phyloP scores from a whole-genome alignment of 1,140 invertebrate species.

The Apis florea region DNA sequence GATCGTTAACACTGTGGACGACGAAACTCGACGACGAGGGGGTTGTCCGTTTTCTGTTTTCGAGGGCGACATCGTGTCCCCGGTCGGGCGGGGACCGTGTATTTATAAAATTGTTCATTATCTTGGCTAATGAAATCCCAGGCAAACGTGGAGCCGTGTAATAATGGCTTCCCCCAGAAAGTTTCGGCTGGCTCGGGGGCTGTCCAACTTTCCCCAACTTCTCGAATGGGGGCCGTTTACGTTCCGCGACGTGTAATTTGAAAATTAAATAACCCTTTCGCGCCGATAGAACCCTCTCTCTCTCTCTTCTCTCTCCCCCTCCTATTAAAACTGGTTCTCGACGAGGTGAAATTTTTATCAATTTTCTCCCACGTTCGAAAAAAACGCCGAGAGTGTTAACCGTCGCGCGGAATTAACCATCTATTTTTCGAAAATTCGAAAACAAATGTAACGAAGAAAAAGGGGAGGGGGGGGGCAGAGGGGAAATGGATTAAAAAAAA shows the following conservation, averaged over 20 bases:
- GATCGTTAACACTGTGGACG: too few relatives aligned
- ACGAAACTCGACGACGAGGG: not conserved
- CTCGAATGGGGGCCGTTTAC: not conserved
- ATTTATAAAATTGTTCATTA: slow-evolving; percentile 37
- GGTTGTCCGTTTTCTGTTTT: slow-evolving; percentile 10
- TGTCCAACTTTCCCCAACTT: slow-evolving; percentile 28
- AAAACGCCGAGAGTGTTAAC: too few relatives aligned
- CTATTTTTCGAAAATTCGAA: not conserved
- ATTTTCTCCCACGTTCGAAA: too few relatives aligned
- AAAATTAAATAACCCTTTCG: slow-evolving; percentile 32
- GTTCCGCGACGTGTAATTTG: slow-evolving; percentile 23
- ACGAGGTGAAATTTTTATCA: too few relatives aligned
- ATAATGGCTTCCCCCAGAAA: slow-evolving; percentile 21
- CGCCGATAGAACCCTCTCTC: slow-evolving; percentile 1
- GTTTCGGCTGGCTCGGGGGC: not conserved
- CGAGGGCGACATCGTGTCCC: not conserved
- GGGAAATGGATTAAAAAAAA: not conserved
- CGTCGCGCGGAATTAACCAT: slow-evolving; percentile 6
- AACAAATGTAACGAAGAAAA: not conserved
- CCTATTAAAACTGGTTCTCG: too few relatives aligned
- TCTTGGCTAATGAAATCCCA: slow-evolving; percentile 29
- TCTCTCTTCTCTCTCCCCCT: not conserved
- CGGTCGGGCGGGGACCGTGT: not conserved
- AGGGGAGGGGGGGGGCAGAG: too few relatives aligned
- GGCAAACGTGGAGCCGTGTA: not conserved